A percentile compares a stretch with the other conserved stretches of the same genome.
These are phyloP conservation scores for Drosophila malerkotliana DNA, from an alignment of 1,140 invertebrate species.

Conservation along the genomic window DNA sequence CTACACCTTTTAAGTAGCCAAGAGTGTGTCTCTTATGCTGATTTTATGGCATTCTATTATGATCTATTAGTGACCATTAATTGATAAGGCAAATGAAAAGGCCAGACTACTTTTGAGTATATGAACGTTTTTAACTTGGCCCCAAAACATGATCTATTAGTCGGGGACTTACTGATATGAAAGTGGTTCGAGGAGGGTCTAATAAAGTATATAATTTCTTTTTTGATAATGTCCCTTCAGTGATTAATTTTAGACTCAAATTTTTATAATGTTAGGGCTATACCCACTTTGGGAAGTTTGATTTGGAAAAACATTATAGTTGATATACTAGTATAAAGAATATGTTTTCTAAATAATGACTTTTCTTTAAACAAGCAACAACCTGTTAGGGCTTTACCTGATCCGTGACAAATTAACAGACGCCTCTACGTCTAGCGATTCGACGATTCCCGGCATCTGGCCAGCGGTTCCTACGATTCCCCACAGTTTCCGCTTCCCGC, in stretches of 20 bases:
- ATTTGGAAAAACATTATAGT: too few species aligned
- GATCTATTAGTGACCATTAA: conserved; percentile 78
- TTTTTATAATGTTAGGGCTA: too few species aligned
- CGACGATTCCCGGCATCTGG: background rate
- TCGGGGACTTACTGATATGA: conserved; percentile 4
- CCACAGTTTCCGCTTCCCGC: conserved; percentile 20
- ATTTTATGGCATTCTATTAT: conserved; percentile 71
- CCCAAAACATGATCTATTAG: conserved; percentile 28
- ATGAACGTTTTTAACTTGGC: conserved; percentile 7
- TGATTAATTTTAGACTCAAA: too few species aligned
- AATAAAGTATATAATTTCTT: background rate
- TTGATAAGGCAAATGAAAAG: conserved; percentile 57
- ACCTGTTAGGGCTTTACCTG: conserved; percentile 6
- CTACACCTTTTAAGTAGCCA: conserved; percentile 55
- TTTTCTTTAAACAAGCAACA: background rate
- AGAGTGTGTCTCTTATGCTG: conserved; percentile 43
- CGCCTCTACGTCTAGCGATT: conserved; percentile 26
- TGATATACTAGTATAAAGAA: too few species aligned
- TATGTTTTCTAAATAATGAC: background rate
- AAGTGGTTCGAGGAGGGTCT: background rate
- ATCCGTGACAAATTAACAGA: conserved; percentile 18
- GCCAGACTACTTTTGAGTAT: conserved; percentile 13
- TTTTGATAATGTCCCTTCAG: background rate
- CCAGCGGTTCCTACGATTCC: background rate
- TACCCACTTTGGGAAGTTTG: too few species aligned